A percentile compares a stretch with the other conserved stretches of the same genome.
phyloP scores from a whole-genome alignment of 2,113 vertebrate genomes.

The Machaerirhynchus nigripectus region DNA sequence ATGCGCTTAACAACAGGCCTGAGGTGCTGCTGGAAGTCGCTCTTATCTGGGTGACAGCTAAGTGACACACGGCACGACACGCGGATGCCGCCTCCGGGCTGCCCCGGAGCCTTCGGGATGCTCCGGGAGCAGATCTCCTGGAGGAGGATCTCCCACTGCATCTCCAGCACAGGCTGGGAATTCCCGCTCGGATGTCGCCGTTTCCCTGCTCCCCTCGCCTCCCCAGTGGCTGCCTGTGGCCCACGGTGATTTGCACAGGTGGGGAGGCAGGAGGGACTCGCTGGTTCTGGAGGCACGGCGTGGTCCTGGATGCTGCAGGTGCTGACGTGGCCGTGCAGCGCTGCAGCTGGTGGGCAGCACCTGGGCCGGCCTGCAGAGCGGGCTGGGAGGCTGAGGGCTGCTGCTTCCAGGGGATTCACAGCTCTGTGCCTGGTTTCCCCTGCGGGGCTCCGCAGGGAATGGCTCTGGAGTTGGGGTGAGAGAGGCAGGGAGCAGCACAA shows the following conservation, averaged over 20 bases:
- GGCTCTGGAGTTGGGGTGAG: neutral
- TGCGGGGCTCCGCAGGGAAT: neutral
- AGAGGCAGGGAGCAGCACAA: neutral
- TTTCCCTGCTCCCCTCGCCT: neutral
- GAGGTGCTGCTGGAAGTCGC: neutral
- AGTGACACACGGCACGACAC: neutral
- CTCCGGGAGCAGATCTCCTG: neutral
- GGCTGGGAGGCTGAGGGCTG: neutral
- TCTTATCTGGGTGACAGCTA: neutral
- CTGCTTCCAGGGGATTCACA: neutral
- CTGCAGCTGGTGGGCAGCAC: neutral
- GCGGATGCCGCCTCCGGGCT: neutral
- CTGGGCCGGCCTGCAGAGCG: neutral
- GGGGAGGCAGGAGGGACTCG: neutral
- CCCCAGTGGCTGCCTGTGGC: neutral
- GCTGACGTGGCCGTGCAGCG: neutral
- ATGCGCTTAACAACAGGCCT: neutral
- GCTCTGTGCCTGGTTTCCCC: neutral
- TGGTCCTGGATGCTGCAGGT: neutral
- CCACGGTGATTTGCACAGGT: accelerated
- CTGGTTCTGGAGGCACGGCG: neutral
- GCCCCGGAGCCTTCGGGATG: neutral
- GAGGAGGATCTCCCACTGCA: neutral
- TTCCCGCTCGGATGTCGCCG: accelerated
- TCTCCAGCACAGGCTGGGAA: neutral